Evolutionary conservation across 2,797 vertebrate species (phyloP), one percentile per base, ranked within the genome.

Genomic region (Hephaestus fuliginosus): DNA sequence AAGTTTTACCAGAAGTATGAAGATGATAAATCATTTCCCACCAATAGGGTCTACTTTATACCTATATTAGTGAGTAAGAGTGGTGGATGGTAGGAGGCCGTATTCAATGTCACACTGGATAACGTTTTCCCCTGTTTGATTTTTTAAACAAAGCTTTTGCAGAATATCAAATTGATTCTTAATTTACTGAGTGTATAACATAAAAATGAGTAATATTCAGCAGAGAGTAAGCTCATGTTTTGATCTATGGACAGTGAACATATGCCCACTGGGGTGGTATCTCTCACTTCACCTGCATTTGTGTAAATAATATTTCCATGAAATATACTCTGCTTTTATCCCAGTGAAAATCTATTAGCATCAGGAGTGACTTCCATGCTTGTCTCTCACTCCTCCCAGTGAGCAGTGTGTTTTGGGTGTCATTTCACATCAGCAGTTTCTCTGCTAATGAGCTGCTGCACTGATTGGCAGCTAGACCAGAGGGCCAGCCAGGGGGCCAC

Each of bases 401-500:
- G 39, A 73, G 41, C 64, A 33, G 48, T 56, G 61, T 78, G 65
- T 43, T 69, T 68, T 51, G 25, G 51, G 28, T 82, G 68, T 79
- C 2, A 36, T 53, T 52, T 72, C 68, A 76, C 76, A 82, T 72
- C 71, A 77, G 72, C 64, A 18, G 48, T 78, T 62, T 78, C 55
- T 69, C 61, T 78, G 64, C 51, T 89, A 78, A 85, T 69, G 80
- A 82, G 76, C 69, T 74, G 84, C 74, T 49, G 60, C 74, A 71
- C 70, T 83, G 77, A 86, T 67, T 74, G 77, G 80, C 80, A 77
- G 68, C 52, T 48, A 73, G 65, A 76, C 76, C 18, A 0, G 22
- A 74, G 58, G 64, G 18, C 8, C 58, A 30, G 53, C 68, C 58
- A 57, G 55, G 18, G 62, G 73, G 69, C 68, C 28, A 3, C 70